Evolutionary conservation across 2,888 invertebrate genomes (phyloP).

Genomic region (Drosophila peninsularis): DNA sequence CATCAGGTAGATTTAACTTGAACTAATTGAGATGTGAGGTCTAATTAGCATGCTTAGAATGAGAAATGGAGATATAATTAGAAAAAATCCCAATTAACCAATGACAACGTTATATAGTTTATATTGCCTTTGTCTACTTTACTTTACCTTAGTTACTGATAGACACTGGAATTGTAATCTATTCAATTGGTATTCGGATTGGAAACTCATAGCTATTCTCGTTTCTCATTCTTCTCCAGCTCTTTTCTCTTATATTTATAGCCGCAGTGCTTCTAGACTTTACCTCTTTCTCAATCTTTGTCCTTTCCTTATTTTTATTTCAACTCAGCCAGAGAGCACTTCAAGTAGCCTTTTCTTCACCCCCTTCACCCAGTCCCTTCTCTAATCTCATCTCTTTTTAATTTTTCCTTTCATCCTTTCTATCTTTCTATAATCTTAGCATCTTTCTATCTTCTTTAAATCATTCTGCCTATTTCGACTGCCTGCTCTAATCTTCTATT

Average conservation of each 20-base stretch:
- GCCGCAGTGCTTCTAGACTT: not conserved
- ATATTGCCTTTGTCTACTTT: too few species aligned
- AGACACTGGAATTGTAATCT: too few species aligned
- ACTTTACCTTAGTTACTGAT: too few species aligned
- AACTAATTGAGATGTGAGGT: not conserved
- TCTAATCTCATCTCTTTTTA: not conserved
- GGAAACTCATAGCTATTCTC: too few species aligned
- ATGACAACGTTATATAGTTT: too few species aligned
- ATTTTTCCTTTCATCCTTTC: not conserved
- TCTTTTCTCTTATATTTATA: not conserved
- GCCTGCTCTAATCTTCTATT: not conserved
- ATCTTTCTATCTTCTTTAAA: not conserved
- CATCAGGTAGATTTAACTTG: constrained; percentile 1
- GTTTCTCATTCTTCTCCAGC: not conserved
- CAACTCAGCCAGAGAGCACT: not conserved
- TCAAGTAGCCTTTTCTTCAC: not conserved
- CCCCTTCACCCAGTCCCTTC: too few species aligned
- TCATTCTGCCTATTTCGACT: not conserved
- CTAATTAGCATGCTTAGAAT: not conserved
- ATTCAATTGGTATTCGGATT: too few species aligned
- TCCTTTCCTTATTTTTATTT: not conserved
- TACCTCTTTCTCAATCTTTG: not conserved
- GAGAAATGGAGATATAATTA: not conserved
- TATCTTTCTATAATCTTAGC: not conserved
- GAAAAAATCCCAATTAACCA: too few species aligned